These are phyloP conservation scores for Pheosia gnoma DNA, from an alignment of 2,888 invertebrate species.

Conservation along the genomic window DNA sequence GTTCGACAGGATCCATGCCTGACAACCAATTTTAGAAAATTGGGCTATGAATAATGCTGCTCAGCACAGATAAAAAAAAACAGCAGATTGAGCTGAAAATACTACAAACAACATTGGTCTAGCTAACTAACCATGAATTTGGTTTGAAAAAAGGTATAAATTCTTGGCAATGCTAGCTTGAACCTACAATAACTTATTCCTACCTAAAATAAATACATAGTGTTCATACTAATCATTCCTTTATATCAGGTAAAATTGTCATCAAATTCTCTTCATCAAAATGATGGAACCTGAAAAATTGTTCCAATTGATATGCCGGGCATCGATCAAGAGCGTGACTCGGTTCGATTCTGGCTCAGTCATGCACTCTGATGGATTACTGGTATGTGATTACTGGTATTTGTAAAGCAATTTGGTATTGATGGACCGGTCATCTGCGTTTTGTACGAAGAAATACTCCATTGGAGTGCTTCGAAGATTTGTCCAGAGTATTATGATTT, in stretches of 20 bases:
- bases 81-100: no score
- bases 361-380: conserved; percentile 30
- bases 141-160: no score
- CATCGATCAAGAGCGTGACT: conserved; percentile 35
- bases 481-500: no score
- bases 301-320: conserved; percentile 14
- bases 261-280: conserved; percentile 25
- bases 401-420: conserved; percentile 25
- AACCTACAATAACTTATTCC: no score
- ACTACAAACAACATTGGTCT: no score
- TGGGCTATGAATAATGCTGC: no score
- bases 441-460: conserved; percentile 1
- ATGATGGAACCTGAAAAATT: conserved; percentile 31
- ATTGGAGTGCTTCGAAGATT: conserved; percentile 8
- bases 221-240: neutral
- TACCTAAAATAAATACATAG: no score
- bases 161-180: no score
- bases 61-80: no score
- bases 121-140: no score
- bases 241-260: conserved; percentile 15
- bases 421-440: neutral
- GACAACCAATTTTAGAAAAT: no score
- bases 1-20: no score
- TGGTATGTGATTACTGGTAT: conserved; percentile 25
- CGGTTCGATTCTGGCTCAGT: conserved; percentile 15